Conservation (phyloP, 2,888 invertebrate species). For the Sycophila texana region DNA sequence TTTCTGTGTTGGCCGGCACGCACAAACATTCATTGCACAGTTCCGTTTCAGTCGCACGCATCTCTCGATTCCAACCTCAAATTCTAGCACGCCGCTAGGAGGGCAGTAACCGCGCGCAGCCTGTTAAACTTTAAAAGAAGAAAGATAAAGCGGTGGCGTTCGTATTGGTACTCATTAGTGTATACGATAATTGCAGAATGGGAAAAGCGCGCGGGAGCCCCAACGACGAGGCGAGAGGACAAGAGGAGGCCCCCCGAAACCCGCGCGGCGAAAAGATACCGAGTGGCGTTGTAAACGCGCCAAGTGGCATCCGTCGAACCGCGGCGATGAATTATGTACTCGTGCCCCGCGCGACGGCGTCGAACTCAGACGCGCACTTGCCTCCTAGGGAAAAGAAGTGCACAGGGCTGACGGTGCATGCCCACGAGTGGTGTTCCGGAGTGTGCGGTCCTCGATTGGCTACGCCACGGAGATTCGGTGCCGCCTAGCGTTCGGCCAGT, state of each 20-base stretch:
- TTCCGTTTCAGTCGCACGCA: background rate
- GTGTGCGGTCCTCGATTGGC: background rate
- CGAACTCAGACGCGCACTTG: too few species aligned
- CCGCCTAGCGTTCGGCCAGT: too few species aligned
- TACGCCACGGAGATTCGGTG: too few species aligned
- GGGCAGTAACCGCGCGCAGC: background rate
- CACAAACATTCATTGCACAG: conserved; percentile 1
- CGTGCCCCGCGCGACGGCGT: background rate
- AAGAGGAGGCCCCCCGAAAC: background rate
- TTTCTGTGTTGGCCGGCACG: background rate
- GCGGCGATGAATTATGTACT: conserved; percentile 20
- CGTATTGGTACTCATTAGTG: background rate
- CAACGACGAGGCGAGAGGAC: background rate
- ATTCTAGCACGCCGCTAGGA: background rate
- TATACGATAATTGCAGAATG: too few species aligned
- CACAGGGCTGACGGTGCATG: too few species aligned
- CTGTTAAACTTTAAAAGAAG: background rate
- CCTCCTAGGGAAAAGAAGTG: too few species aligned
- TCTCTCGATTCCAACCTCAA: conserved; percentile 45
- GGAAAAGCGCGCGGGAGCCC: conserved; percentile 3
- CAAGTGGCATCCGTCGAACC: conserved; percentile 27
- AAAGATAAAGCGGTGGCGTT: background rate
- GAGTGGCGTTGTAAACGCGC: conserved; percentile 38
- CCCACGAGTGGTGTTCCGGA: too few species aligned
- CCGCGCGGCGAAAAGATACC: background rate